Evolutionary conservation across 2,888 invertebrate species (phyloP).

Genomic region (Cryptosula pallasiana): DNA sequence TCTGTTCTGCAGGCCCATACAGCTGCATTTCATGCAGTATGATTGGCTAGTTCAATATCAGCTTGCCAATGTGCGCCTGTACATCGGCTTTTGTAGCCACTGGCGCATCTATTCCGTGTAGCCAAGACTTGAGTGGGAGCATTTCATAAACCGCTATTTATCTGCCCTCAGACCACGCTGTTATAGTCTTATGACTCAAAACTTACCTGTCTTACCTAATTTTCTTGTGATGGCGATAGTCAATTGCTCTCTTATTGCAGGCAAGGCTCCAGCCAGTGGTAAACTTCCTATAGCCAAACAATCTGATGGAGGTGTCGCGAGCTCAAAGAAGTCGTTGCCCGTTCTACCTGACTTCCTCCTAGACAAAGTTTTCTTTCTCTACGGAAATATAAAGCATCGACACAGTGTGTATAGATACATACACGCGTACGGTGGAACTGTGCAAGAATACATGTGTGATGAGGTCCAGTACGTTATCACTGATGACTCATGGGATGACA

Average conservation of each 20-base stretch:
- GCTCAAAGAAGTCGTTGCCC: conserved; percentile 31
- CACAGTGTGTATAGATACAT: conserved; percentile 49
- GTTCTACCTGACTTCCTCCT: conserved; percentile 45
- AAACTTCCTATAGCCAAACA: not conserved
- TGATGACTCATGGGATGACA: conserved; percentile 50
- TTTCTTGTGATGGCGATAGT: not conserved
- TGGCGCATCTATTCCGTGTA: no score
- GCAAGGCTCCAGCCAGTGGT: not conserved
- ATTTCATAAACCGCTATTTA: no score
- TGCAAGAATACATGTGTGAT: conserved; percentile 53
- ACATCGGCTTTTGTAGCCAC: no score
- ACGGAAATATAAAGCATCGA: conserved; percentile 43
- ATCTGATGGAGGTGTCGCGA: not conserved
- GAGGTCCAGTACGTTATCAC: conserved; percentile 52
- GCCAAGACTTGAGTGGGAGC: no score
- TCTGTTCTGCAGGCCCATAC: no score
- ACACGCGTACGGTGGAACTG: conserved; percentile 61
- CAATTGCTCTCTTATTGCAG: not conserved
- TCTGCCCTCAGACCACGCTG: no score
- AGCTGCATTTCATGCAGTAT: no score
- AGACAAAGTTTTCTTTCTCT: conserved; percentile 46
- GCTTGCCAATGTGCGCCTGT: no score
- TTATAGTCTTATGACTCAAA: no score
- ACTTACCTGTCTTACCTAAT: no score
- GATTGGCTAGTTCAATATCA: no score